phyloP scores from a whole-genome alignment of 2,888 invertebrate genomes.

The Lydus trimaculatus region DNA sequence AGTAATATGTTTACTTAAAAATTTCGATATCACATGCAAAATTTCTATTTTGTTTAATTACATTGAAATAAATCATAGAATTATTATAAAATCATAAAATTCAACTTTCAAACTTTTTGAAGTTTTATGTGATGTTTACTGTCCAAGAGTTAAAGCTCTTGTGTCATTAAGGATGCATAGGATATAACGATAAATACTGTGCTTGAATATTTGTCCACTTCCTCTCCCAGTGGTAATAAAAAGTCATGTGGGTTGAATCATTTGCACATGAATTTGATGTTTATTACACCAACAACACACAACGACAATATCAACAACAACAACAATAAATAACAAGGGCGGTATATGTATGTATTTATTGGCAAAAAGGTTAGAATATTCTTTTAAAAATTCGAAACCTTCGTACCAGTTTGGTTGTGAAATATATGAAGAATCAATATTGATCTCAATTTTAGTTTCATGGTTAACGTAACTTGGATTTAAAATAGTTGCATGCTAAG shows the following conservation, averaged over 20 bases:
- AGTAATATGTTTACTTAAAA: no score
- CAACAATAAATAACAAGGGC: conserved; percentile 10
- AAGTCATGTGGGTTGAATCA: conserved; percentile 5
- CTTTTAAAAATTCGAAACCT: no score
- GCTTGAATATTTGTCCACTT: neutral
- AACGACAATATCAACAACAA: conserved; percentile 6
- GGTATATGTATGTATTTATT: no score
- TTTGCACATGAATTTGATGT: conserved; percentile 1
- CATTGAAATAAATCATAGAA: no score
- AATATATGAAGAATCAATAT: no score
- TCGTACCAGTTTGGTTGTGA: no score
- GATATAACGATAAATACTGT: conserved; percentile 3
- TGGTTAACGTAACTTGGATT: no score
- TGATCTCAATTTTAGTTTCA: no score
- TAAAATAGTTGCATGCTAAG: no score
- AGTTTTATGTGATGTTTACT: conserved; percentile 1
- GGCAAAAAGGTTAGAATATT: no score
- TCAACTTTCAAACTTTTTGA: neutral
- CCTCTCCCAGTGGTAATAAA: neutral
- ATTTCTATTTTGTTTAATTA: no score
- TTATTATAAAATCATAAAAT: conserved; percentile 6
- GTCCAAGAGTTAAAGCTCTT: conserved; percentile 2
- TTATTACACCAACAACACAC: conserved; percentile 2
- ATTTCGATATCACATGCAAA: no score
- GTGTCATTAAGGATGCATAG: conserved; percentile 13